A percentile compares a stretch with the other conserved stretches of the same genome.
phyloP scores from a whole-genome alignment of 1,140 invertebrate species.

The Chlorops oryzae region DNA sequence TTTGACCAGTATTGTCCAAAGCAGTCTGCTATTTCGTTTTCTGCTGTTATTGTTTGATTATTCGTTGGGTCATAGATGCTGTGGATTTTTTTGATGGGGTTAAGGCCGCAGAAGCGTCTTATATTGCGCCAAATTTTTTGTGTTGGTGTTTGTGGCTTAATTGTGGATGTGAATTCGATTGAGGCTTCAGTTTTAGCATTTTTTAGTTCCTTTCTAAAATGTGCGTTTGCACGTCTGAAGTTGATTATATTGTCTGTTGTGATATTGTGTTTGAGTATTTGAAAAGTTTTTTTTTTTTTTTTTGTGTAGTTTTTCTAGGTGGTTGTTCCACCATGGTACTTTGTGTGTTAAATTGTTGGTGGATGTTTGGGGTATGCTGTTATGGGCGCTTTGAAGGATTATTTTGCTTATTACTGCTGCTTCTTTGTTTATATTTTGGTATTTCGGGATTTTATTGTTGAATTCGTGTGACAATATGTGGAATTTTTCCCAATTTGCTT shows the following conservation, averaged over 20 bases:
- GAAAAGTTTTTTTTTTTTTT: not conserved
- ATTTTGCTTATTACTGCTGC: not conserved
- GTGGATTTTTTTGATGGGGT: conserved; percentile 1
- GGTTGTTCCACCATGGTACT: conserved; percentile 7
- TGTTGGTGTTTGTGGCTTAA: not conserved
- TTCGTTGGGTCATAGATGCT: not conserved
- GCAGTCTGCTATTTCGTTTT: not conserved
- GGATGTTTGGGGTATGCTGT: not conserved
- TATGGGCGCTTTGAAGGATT: not conserved
- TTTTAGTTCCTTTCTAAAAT: conserved; percentile 5
- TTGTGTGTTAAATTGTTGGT: not conserved
- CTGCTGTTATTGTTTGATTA: not conserved
- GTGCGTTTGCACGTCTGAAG: not conserved
- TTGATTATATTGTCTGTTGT: conserved; percentile 4
- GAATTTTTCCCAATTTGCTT: conserved; percentile 9
- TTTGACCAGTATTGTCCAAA: conserved; percentile 3
- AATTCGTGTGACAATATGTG: conserved; percentile 3
- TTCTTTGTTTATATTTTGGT: conserved; percentile 2
- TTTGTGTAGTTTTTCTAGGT: not conserved
- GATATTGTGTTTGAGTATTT: not conserved
- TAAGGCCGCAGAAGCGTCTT: conserved; percentile 8
- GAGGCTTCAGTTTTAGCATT: not conserved
- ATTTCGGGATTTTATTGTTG: not conserved
- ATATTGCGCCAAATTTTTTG: conserved; percentile 8
- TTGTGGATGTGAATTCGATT: conserved; percentile 3